Conservation (phyloP, 2,797 vertebrate species). For the Muscicapa comitata region DNA sequence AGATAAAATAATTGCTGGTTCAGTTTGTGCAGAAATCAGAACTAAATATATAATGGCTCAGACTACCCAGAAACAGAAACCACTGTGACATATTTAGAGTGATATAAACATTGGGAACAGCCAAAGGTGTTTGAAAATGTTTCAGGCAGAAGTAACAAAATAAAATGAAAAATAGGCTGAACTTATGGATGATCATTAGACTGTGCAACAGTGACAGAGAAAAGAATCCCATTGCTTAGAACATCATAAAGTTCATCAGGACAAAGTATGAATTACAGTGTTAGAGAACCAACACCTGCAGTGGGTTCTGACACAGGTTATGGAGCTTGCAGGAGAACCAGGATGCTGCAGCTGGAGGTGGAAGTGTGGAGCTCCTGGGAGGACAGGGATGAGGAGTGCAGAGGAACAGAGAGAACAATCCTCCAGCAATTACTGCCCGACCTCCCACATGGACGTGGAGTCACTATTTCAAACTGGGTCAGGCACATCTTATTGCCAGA, state of each 20-base stretch:
- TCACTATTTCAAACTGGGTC: neutral
- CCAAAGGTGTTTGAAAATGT: neutral
- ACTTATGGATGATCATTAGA: neutral
- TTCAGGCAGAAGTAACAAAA: neutral
- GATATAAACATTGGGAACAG: neutral
- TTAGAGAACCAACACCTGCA: neutral
- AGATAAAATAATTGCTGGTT: neutral
- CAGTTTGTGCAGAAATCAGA: neutral
- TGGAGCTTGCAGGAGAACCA: neutral
- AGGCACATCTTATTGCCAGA: neutral
- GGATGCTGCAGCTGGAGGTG: neutral
- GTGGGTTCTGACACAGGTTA: neutral
- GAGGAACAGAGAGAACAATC: neutral
- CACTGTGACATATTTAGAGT: neutral
- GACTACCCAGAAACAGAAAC: neutral
- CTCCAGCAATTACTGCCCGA: neutral
- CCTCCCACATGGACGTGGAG: neutral
- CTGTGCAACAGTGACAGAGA: neutral
- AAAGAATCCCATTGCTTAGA: neutral
- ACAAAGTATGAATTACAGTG: neutral
- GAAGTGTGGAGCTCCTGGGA: neutral
- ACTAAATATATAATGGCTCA: neutral
- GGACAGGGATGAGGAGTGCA: neutral
- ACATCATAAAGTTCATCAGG: neutral
- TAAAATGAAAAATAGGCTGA: neutral